Evolutionary conservation across 2,113 vertebrate species (phyloP), one percentile per base, ranked within the genome.

Genomic region (Tretioscincus oriximinensis): DNA sequence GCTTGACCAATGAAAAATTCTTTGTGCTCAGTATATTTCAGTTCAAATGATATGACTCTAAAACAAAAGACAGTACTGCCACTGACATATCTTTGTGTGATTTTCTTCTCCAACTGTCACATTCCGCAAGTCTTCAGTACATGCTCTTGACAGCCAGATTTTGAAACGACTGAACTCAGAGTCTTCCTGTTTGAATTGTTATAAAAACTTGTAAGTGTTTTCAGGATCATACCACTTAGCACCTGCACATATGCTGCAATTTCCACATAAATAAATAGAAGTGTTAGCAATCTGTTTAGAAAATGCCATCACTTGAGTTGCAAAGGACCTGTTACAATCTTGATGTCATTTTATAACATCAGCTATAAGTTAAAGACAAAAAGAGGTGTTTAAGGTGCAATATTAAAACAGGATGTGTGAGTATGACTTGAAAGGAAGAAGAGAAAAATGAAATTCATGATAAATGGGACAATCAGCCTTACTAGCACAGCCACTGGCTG

Each of bases 321-420:
- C 7, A 35, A 90, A 90, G 77, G 90, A 74, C 58, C 87, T 91
- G 78, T 83, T 91, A 87, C 31, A 86, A 77, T 82, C 88, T 69
- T 86, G 81, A 87, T 88, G 89, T 81, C 88, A 86, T 80, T 92
- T 91, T 85, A 87, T 79, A 60, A 78, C 85, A 73, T 84, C 87
- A 84, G 76, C 77, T 87, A 74, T 85, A 91, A 88, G 83, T 86
- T 89, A 84, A 72, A 77, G 81, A 81, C 87, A 84, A 89, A 88
- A 88, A 66, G 77, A 90, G 88, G 82, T 88, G 82, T 89, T 92
- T 90, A 92, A 89, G 89, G 91, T 86, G 88, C 85, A 81, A 86
- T 77, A 86, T 80, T 89, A 92, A 90, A 93, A 76, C 87, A 92
- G 87, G 90, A 92, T 18, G 83, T 77, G 81, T 85, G 85, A 81